Evolutionary conservation across 2,888 invertebrate genomes (phyloP).

Genomic region (Lycia hirtaria): DNA sequence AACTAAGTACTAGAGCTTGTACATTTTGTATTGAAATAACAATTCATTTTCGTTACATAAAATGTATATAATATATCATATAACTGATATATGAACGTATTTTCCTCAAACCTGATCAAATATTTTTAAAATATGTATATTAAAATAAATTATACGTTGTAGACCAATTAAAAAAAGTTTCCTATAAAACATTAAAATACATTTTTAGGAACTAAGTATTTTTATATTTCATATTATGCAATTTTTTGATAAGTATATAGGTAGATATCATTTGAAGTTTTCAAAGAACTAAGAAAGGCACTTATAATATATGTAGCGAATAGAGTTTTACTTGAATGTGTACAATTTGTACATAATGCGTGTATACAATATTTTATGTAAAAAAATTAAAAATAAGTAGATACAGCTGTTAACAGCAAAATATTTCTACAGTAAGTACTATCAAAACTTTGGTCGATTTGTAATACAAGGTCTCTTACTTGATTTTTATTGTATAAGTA

Average conservation of each 20-base stretch:
- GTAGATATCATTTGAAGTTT: no score
- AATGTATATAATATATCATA: constrained; percentile 31
- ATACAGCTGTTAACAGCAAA: no score
- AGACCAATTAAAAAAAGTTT: constrained; percentile 18
- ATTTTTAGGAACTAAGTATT: no score
- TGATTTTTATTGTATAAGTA: no score
- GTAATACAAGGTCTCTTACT: background rate
- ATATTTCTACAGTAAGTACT: constrained; percentile 4
- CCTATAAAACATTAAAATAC: no score
- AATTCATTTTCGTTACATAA: constrained; percentile 22
- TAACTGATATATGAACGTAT: constrained; percentile 13
- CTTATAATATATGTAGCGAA: no score
- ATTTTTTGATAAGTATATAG: no score
- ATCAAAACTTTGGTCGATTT: constrained; percentile 16
- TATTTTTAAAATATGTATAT: constrained; percentile 9
- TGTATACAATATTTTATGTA: background rate
- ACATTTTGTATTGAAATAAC: constrained; percentile 42
- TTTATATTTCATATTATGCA: no score
- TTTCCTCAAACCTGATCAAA: constrained; percentile 10
- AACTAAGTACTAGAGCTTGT: constrained; percentile 41
- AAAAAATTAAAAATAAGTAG: background rate
- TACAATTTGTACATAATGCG: background rate
- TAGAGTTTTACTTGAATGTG: background rate
- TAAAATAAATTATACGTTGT: background rate
- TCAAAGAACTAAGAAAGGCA: no score